Base-by-base conservation (phyloP, 1,140 invertebrate genomes). In the Drosophila eugracilis region DNA sequence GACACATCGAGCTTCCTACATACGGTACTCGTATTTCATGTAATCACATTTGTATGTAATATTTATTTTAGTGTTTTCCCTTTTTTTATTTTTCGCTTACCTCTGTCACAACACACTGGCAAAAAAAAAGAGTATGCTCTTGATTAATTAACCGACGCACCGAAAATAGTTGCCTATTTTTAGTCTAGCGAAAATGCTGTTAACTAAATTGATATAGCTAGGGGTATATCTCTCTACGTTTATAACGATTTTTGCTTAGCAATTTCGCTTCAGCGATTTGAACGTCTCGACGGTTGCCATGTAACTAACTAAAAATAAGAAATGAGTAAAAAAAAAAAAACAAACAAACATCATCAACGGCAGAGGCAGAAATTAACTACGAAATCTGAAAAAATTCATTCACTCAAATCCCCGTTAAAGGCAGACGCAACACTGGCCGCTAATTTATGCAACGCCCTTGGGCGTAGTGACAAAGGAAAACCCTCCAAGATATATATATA, bases 361-460 rank as follows among this genome's bases (percentile, higher is more conserved):
- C 49, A 67, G 59, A 24, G 52, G 37, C 34, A 30, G 39, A 73
- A 49, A 55, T 57, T 53, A 52, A 66, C 44, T 21, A 19, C 36
- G 42, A 49, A 63, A 47, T 32, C 12, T 30, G 22, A 44, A 14
- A 14, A 58, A 66, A 67, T 67, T 67, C 60, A 67, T 42, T 67
- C 47, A 67, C 63, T 67, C 63, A 65, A 67, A 41, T 66, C 48
- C 26, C 75, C 75, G 65, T 81, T 79, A 71, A 75, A 53, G 34
- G 30, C 50, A 50, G 66, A 71, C 67, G 63, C 63, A 67, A 67
- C 63, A 34, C 50, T 50, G 39, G 15, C 59, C 57, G 70, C 74
- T 86, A 85, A 85, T 85, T 85, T 85, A 85, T 85, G 81, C 81
- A 86, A 78, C 83, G 81, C 81, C 81, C 81, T 85, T 85, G 81